These are phyloP conservation scores for Scaptodrosophila latifasciaeformis DNA, from an alignment of 2,888 invertebrate species.

Conservation along the genomic window DNA sequence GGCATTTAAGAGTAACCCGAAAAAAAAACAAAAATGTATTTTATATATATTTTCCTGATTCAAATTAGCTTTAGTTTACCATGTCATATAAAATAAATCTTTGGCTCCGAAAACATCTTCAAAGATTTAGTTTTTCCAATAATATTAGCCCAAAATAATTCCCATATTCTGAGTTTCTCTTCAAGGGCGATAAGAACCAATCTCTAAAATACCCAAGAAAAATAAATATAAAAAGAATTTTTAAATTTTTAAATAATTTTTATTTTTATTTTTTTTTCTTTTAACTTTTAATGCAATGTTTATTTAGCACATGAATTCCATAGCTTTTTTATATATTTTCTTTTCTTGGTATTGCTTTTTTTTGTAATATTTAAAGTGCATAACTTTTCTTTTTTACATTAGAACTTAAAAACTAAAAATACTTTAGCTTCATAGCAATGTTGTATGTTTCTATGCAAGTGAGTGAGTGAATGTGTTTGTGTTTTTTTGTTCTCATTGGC, in stretches of 20 bases:
- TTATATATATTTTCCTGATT: no score
- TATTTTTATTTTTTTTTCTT: slow-evolving; percentile 27
- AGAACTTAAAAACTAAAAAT: slow-evolving; percentile 57
- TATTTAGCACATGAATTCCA: slow-evolving; percentile 64
- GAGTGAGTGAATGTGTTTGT: slow-evolving; percentile 7
- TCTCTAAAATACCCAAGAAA: no score
- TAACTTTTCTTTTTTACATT: slow-evolving; percentile 39
- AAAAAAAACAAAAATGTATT: background rate
- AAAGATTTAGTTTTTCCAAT: no score
- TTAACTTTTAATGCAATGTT: slow-evolving; percentile 22
- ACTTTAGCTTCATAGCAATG: slow-evolving; percentile 48
- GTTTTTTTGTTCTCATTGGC: no score
- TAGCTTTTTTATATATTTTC: slow-evolving; percentile 32
- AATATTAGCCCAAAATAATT: no score
- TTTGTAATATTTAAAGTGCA: slow-evolving; percentile 16
- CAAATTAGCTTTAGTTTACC: no score
- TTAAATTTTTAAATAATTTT: slow-evolving; percentile 34
- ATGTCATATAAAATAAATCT: no score
- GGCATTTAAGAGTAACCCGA: background rate
- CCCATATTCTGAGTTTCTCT: no score
- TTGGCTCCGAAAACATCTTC: no score
- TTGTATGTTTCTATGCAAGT: slow-evolving; percentile 10
- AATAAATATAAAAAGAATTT: no score
- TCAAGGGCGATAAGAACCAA: no score
- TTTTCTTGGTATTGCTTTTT: slow-evolving; percentile 7